Evolutionary conservation across 1,140 invertebrate species (phyloP).

Genomic region (Microplitis demolitor): DNA sequence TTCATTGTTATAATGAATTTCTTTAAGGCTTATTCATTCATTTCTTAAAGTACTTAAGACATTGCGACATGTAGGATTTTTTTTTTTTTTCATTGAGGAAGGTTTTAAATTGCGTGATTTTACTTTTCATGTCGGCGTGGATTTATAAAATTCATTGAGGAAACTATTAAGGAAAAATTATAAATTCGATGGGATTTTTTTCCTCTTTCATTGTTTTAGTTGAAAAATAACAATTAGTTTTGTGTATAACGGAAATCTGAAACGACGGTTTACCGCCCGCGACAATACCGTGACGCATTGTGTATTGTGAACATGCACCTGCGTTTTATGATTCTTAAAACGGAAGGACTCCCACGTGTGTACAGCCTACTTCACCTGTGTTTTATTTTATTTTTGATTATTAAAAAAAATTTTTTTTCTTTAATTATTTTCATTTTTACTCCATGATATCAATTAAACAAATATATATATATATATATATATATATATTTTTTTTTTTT

Average conservation of each 20-base stretch:
- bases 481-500: too few relatives aligned
- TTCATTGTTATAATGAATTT: constrained; percentile 31
- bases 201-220: neutral
- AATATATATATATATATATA: too few relatives aligned
- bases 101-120: too few relatives aligned
- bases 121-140: neutral
- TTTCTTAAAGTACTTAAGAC: too few relatives aligned
- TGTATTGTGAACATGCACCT: constrained; percentile 46
- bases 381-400: constrained; percentile 17
- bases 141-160: too few relatives aligned
- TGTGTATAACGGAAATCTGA: constrained; percentile 20
- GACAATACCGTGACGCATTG: constrained; percentile 30
- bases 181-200: neutral
- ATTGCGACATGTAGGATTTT: too few relatives aligned
- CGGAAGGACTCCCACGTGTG: constrained; percentile 38
- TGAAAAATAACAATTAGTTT: neutral
- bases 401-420: neutral
- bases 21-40: too few relatives aligned
- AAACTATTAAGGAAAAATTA: constrained; percentile 28
- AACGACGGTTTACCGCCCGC: constrained; percentile 17
- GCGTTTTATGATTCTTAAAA: constrained; percentile 43
- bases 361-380: constrained; percentile 40
- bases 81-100: too few relatives aligned
- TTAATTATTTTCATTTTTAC: too few relatives aligned
- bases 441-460: too few relatives aligned